These are phyloP conservation scores for Scolopax mira DNA, from an alignment of 2,113 vertebrate species.

Conservation along the genomic window DNA sequence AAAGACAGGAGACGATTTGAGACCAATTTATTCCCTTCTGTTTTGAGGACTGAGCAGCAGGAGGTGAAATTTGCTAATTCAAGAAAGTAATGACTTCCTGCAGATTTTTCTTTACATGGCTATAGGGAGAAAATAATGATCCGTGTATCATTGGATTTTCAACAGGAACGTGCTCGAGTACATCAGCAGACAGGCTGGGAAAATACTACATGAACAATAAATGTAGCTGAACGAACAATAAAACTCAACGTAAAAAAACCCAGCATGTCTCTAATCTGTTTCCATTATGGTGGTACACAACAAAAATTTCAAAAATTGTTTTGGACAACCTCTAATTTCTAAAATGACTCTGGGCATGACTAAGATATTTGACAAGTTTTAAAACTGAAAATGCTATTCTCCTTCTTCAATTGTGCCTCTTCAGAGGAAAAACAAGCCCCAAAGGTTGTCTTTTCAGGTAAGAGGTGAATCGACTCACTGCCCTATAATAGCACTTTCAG, in stretches of 20 bases:
- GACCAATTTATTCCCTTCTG: not conserved
- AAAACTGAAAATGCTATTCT: not conserved
- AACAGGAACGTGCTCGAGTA: not conserved
- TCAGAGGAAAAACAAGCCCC: not conserved
- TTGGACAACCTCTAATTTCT: not conserved
- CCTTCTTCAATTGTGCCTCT: not conserved
- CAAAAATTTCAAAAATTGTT: not conserved
- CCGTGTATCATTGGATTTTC: not conserved
- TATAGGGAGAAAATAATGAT: slow-evolving; percentile 21
- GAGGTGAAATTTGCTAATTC: not conserved
- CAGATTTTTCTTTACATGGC: not conserved
- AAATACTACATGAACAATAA: too few species aligned
- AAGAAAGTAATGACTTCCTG: not conserved
- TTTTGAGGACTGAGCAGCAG: not conserved
- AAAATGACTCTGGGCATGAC: not conserved
- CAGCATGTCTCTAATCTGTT: not conserved
- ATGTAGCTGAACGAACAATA: not conserved
- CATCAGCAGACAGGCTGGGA: not conserved
- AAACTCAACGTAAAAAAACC: not conserved
- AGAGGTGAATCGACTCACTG: not conserved
- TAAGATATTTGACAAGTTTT: not conserved
- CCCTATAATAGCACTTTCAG: not conserved
- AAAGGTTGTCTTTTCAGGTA: not conserved
- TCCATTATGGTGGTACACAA: not conserved
- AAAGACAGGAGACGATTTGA: not conserved